Evolutionary conservation across 2,113 vertebrate species (phyloP).

Genomic region (Psettodes erumei): DNA sequence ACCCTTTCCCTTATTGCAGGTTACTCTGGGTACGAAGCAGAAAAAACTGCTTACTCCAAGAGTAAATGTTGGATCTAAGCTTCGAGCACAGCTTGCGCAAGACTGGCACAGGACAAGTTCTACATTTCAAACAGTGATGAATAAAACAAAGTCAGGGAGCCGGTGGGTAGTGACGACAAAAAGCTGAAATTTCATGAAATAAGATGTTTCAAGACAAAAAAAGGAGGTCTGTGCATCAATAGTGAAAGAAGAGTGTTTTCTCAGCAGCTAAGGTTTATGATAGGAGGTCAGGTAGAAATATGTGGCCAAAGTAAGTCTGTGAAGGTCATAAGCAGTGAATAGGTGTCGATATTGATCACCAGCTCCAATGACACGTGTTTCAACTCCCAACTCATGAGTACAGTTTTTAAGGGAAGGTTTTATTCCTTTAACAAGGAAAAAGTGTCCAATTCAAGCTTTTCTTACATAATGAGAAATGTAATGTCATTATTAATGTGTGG

Average conservation of each 20-base stretch:
- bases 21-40: background rate
- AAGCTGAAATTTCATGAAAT: slow-evolving; percentile 7
- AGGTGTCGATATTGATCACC: background rate
- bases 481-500: slow-evolving; percentile 9
- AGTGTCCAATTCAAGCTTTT: background rate
- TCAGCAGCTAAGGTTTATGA: background rate
- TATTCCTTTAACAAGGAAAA: background rate
- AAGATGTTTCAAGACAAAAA: background rate
- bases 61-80: slow-evolving; percentile 24
- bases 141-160: slow-evolving; percentile 25
- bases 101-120: slow-evolving; percentile 9
- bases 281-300: background rate
- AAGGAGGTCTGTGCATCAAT: background rate
- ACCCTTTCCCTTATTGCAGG: slow-evolving; percentile 1
- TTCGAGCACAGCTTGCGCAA: slow-evolving; percentile 17
- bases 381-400: background rate
- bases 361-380: background rate
- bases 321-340: background rate
- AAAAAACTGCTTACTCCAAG: slow-evolving; percentile 17
- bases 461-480: background rate
- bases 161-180: slow-evolving; percentile 9
- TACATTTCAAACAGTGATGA: slow-evolving; percentile 9
- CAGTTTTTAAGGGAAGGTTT: background rate
- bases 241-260: background rate
- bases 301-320: background rate